Evolutionary conservation across 2,888 invertebrate species (phyloP).

Genomic region (Drosophila eohydei): DNA sequence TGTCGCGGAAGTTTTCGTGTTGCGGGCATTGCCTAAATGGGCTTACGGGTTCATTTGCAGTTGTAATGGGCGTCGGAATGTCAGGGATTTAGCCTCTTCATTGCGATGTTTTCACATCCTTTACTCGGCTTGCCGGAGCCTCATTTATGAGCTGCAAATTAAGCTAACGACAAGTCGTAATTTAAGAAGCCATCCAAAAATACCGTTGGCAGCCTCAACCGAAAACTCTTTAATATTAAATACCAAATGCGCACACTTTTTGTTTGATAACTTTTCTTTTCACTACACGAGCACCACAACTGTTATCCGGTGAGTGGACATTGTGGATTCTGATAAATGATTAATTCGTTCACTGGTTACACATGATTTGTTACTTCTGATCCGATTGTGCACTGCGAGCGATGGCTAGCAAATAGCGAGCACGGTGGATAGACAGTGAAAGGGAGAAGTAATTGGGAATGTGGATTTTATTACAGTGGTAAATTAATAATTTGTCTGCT

Average conservation of each 20-base stretch:
- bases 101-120: constrained; percentile 39
- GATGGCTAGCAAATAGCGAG: background rate
- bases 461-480: constrained; percentile 8
- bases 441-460: background rate
- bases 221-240: constrained; percentile 11
- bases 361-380: constrained; percentile 6
- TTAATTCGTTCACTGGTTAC: constrained; percentile 4
- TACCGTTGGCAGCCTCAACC: constrained; percentile 25
- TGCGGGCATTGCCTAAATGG: constrained; percentile 72
- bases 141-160: constrained; percentile 69
- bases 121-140: constrained; percentile 21
- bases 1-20: constrained; percentile 66
- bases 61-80: constrained; percentile 75
- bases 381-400: background rate
- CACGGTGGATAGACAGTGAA: background rate
- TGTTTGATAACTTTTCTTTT: background rate
- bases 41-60: constrained; percentile 76
- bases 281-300: background rate
- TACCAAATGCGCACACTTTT: background rate
- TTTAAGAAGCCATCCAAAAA: constrained; percentile 34
- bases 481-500: background rate
- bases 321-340: constrained; percentile 15
- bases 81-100: constrained; percentile 53
- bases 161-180: constrained; percentile 52
- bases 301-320: background rate